A percentile compares a stretch with the other conserved stretches of the same genome.
Conservation (phyloP, 2,113 vertebrate genomes). For the Serilophus lunatus region DNA sequence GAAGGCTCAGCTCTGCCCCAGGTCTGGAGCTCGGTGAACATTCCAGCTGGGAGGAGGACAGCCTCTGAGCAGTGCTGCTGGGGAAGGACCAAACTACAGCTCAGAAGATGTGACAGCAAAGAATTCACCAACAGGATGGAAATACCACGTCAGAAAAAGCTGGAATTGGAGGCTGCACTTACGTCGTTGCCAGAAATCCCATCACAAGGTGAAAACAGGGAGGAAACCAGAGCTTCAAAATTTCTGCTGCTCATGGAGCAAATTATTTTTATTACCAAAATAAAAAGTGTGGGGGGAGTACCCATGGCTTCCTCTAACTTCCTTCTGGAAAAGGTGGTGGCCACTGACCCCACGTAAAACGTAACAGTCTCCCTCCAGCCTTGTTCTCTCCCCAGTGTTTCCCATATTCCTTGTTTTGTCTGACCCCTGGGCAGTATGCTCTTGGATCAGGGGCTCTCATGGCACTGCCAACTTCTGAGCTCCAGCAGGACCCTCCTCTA, state of each 20-base stretch:
- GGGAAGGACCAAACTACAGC: not conserved
- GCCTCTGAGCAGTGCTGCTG: not conserved
- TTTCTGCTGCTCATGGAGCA: not conserved
- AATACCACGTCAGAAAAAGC: not conserved
- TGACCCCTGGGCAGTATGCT: accelerated
- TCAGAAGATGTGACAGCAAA: not conserved
- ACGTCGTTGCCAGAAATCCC: not conserved
- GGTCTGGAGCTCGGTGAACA: not conserved
- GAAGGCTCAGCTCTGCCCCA: not conserved
- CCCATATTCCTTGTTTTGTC: not conserved
- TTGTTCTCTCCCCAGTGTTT: not conserved
- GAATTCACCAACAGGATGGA: not conserved
- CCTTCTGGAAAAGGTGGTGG: not conserved
- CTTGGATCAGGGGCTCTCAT: not conserved
- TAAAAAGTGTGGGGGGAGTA: not conserved
- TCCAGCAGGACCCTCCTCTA: not conserved
- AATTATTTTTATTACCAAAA: not conserved
- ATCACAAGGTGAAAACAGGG: not conserved
- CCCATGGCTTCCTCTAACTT: not conserved
- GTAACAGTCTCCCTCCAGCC: not conserved
- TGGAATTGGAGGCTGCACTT: not conserved
- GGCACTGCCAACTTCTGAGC: not conserved
- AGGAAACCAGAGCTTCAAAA: not conserved
- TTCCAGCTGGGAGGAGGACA: not conserved
- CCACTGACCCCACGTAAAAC: not conserved